Evolutionary conservation across 2,888 invertebrate genomes (phyloP), one percentile per base, ranked within the genome.

Genomic region (Lasioglossum calceatum): DNA sequence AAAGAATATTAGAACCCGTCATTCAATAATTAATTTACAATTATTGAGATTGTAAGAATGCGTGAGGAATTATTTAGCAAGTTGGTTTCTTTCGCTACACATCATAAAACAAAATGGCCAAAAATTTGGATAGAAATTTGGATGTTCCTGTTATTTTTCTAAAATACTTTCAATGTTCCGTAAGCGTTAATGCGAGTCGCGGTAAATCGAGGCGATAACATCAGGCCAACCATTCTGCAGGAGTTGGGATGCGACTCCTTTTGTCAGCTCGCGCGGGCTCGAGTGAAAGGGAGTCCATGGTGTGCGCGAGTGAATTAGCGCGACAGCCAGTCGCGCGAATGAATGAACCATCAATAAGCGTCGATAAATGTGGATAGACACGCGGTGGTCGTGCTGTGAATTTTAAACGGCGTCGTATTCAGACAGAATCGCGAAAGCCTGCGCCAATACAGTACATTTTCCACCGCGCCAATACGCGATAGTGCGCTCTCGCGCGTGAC

Each of bases 291-390:
- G n/a, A 58, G 58, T 12, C n/a, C 12, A n/a, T 58, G 67, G 39
- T 67, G n/a, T 61, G 73, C 80, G 70, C 70, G 44, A 81, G 61
- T 71, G 82, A 70, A 73, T 82, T 74, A 71, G 42, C 75, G 42
- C 58, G 85, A 64, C 32, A 39, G 64, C 70, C 67, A 73, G 36
- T 74, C 42, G 54, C 14, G 32, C 75, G 85, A 83, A 87, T 85
- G 81, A 89, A 89, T 89, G 87, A 89, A 87, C 72, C 61, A 77
- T 79, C 70, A 80, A 84, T 89, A 84, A 82, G 72, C 75, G 58
- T 50, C 58, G 74, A 85, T 64, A 77, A 50, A 79, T 32, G 77
- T 27, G 72, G 84, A 79, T 74, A 73, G 77, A 72, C 77, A n/a
- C 19, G 39, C 71, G 61, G 27, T 36, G 32, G 75, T 76, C 77